These are phyloP conservation scores for Alces alces DNA, from an alignment of 2,113 vertebrate genomes.

Conservation along the genomic window DNA sequence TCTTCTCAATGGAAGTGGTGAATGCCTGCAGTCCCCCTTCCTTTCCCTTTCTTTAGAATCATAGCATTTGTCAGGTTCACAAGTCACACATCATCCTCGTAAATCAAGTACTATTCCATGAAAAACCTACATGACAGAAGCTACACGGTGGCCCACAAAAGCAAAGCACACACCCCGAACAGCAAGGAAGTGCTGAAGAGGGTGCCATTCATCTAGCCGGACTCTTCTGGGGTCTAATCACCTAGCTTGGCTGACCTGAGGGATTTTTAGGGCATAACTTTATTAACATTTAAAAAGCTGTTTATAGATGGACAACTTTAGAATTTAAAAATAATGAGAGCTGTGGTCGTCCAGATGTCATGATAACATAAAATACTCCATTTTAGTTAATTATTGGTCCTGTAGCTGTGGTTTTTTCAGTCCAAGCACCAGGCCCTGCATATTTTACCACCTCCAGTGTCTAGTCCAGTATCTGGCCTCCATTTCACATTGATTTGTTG, in stretches of 20 bases:
- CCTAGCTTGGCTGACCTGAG: not conserved
- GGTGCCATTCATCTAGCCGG: rapidly evolving
- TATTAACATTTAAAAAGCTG: not conserved
- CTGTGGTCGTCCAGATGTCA: not conserved
- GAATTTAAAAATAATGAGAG: not conserved
- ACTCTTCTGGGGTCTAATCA: too few species aligned
- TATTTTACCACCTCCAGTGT: not conserved
- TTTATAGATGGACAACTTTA: not conserved
- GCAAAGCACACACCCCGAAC: too few species aligned
- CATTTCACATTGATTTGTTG: not conserved
- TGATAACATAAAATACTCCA: not conserved
- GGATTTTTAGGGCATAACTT: not conserved
- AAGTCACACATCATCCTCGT: not conserved
- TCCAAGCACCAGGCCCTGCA: not conserved
- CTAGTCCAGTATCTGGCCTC: not conserved
- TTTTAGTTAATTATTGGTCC: not conserved
- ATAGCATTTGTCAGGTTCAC: not conserved
- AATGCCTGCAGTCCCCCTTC: not conserved
- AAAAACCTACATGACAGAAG: not conserved
- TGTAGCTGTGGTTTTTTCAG: not conserved
- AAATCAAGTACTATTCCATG: not conserved
- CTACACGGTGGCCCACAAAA: not conserved
- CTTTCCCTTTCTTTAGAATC: not conserved
- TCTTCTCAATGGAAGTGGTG: not conserved
- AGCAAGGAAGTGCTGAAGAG: rapidly evolving